Percentiles rank a stretch among this genome's conserved stretches.
These are phyloP conservation scores for Nyctalus aviator DNA, from an alignment of 2,797 vertebrate species.

Conservation along the genomic window DNA sequence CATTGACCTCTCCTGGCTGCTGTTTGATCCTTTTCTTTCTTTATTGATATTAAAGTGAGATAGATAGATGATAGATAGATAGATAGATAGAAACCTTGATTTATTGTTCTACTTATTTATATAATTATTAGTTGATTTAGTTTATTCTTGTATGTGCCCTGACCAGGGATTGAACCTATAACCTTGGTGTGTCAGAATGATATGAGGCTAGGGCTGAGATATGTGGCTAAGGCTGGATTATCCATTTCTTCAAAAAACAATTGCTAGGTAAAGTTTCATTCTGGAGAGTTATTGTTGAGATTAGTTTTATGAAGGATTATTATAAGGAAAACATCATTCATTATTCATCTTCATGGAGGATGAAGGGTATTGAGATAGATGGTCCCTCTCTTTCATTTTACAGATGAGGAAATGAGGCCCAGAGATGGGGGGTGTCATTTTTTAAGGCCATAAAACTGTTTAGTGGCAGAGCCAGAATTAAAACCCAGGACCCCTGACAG, in stretches of 20 bases:
- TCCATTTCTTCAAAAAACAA: constrained; percentile 1
- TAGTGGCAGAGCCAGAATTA: constrained; percentile 14
- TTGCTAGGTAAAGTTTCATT: constrained; percentile 2
- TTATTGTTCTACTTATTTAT: background rate
- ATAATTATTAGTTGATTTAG: background rate
- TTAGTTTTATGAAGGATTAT: constrained; percentile 44
- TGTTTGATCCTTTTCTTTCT: background rate
- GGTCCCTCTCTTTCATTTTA: background rate
- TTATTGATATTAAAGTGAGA: background rate
- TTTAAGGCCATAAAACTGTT: constrained; percentile 20
- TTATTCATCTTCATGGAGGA: background rate
- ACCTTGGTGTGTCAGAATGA: background rate
- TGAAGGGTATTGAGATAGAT: background rate
- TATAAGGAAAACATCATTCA: constrained; percentile 4
- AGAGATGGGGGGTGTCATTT: background rate
- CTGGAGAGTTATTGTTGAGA: background rate
- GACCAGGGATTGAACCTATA: background rate
- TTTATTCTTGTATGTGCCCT: background rate
- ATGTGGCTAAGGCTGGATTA: background rate
- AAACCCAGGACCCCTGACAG: constrained; percentile 9
- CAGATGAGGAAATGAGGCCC: background rate
- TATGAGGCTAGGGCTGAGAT: background rate
- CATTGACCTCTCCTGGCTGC: too few relatives aligned
- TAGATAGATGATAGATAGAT: background rate
- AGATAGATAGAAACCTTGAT: background rate